Percentiles rank a stretch among this genome's conserved stretches.
phyloP scores from a whole-genome alignment of 2,113 vertebrate genomes.

The Puffinus mauretanicus region DNA sequence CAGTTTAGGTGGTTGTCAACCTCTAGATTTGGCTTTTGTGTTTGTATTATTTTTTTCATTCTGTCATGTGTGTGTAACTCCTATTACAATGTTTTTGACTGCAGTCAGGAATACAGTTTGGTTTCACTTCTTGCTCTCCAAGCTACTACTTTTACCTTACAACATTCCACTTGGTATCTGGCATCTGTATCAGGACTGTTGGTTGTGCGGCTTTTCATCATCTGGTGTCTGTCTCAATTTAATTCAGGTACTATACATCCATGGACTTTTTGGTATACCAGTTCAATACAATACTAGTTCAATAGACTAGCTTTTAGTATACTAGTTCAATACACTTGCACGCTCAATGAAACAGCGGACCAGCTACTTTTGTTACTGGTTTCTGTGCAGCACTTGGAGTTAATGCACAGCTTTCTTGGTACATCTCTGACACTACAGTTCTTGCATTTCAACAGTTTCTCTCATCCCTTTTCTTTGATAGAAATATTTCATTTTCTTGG shows the following conservation, averaged over 20 bases:
- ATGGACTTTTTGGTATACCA: background rate
- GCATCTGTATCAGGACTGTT: rapidly evolving
- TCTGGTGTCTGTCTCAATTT: background rate
- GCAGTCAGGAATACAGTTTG: background rate
- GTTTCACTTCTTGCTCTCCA: background rate
- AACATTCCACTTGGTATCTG: background rate
- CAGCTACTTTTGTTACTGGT: background rate
- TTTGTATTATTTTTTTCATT: background rate
- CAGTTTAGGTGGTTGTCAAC: background rate
- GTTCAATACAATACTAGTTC: background rate
- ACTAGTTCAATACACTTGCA: background rate
- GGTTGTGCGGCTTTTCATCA: background rate
- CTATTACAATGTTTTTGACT: background rate
- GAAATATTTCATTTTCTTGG: background rate
- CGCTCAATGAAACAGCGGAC: rapidly evolving
- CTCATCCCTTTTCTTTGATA: background rate
- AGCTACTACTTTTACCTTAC: background rate
- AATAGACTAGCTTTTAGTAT: background rate
- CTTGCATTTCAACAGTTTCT: background rate
- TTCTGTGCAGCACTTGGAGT: background rate
- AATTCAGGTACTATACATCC: background rate
- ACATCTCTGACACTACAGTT: rapidly evolving
- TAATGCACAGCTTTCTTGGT: background rate
- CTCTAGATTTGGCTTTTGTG: background rate
- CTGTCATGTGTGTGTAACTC: background rate